Conservation (phyloP, 2,888 invertebrate species). For the Lepeophtheirus nordmannii region DNA sequence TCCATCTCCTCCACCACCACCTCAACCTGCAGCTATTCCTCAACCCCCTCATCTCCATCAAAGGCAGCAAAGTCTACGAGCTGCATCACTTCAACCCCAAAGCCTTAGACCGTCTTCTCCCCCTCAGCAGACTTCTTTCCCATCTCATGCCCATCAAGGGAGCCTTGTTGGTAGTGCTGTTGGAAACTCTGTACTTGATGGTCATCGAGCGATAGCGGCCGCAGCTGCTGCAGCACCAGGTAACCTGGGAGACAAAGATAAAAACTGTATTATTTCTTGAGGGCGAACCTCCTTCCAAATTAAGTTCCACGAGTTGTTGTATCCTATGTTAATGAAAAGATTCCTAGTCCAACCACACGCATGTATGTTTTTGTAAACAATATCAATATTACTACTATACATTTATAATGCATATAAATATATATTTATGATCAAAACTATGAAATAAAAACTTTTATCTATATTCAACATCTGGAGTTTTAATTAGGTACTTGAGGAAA, state of each 20-base stretch:
- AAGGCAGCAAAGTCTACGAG: neutral
- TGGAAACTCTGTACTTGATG: neutral
- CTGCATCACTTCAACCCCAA: conserved; percentile 37
- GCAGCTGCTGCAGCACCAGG: conserved; percentile 29
- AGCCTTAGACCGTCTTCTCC: conserved; percentile 33
- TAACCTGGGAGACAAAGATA: conserved; percentile 46
- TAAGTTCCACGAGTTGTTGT: neutral
- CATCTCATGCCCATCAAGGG: conserved; percentile 32
- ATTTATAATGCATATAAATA: too few species aligned
- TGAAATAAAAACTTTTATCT: too few species aligned
- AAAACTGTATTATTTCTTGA: conserved; percentile 76
- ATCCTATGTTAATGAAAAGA: conserved; percentile 1
- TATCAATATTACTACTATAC: too few species aligned
- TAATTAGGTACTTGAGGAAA: conserved; percentile 5
- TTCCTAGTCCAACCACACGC: neutral
- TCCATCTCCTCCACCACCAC: neutral
- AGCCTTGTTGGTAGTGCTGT: conserved; percentile 30
- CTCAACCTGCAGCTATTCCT: neutral
- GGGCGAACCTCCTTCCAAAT: neutral
- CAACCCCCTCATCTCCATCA: neutral
- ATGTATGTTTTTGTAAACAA: too few species aligned
- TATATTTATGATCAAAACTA: too few species aligned
- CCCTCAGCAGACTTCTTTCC: conserved; percentile 37
- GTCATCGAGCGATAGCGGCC: neutral
- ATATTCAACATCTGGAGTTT: too few species aligned